Percentiles rank a stretch among this genome's conserved stretches.
Conservation (phyloP, 1,140 invertebrate species). For the Riptortus pedestris region DNA sequence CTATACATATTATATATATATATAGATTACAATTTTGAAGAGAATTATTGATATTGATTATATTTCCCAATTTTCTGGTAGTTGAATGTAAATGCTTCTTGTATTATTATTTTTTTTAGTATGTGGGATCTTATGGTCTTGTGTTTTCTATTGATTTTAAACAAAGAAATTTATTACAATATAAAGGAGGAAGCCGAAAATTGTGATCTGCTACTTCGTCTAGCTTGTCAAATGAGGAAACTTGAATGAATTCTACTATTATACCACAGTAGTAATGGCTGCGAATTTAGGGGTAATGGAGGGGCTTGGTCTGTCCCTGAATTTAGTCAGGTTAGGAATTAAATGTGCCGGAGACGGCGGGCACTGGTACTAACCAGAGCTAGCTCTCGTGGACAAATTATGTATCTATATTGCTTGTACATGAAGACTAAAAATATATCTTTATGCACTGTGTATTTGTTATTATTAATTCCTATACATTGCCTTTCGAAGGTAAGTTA, state of each 20-base stretch:
- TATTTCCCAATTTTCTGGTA: slow-evolving; percentile 29
- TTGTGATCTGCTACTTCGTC: slow-evolving; percentile 14
- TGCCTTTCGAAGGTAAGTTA: too few relatives aligned
- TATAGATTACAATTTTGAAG: slow-evolving; percentile 21
- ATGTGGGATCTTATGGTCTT: slow-evolving; percentile 28
- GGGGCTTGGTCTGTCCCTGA: slow-evolving; percentile 18
- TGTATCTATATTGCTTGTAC: slow-evolving; percentile 32
- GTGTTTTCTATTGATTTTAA: slow-evolving; percentile 26
- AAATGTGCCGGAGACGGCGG: slow-evolving; percentile 1
- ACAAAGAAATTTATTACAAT: slow-evolving; percentile 14
- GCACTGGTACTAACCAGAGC: not conserved
- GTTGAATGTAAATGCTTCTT: slow-evolving; percentile 30
- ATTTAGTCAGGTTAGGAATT: slow-evolving; percentile 25
- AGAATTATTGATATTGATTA: slow-evolving; percentile 13
- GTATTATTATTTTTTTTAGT: slow-evolving; percentile 26
- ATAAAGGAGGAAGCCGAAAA: slow-evolving; percentile 13
- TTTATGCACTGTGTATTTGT: slow-evolving; percentile 31
- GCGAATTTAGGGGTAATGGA: slow-evolving; percentile 26
- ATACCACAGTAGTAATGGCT: slow-evolving; percentile 29
- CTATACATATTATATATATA: slow-evolving; percentile 21
- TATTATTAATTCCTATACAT: too few relatives aligned
- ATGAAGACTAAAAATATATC: slow-evolving; percentile 34
- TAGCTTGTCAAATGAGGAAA: slow-evolving; percentile 17
- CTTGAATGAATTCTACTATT: slow-evolving; percentile 28
- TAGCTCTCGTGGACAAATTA: slow-evolving; percentile 26